Conservation (phyloP, 2,113 vertebrate genomes). For the Murina feae region DNA sequence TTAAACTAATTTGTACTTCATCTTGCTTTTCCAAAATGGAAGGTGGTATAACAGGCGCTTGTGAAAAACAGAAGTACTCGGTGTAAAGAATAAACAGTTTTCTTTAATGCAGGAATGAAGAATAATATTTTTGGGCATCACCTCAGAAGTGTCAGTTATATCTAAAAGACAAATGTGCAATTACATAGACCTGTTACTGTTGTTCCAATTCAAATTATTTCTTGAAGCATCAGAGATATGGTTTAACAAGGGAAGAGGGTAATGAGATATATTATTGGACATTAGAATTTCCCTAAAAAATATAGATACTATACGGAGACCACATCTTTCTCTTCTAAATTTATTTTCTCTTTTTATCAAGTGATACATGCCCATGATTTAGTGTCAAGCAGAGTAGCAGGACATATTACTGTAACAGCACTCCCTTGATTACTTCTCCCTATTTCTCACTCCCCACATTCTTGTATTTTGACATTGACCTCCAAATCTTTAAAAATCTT, state of each 20-base stretch:
- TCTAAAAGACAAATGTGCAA: not conserved
- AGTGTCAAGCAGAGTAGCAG: not conserved
- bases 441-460: not conserved
- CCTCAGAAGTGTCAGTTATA: not conserved
- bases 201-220: not conserved
- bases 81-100: not conserved
- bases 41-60: not conserved
- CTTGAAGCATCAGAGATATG: not conserved
- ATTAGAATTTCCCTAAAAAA: not conserved
- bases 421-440: not conserved
- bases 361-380: not conserved
- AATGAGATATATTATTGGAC: not conserved
- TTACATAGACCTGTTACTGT: not conserved
- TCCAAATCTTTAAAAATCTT: not conserved
- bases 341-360: not conserved
- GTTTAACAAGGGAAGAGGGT: not conserved
- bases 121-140: not conserved
- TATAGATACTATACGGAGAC: not conserved
- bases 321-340: not conserved
- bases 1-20: not conserved
- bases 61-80: not conserved
- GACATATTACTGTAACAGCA: not conserved
- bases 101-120: not conserved
- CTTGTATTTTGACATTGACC: not conserved
- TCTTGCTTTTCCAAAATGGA: constrained; percentile 13